Base-by-base conservation (phyloP, 2,797 vertebrate genomes). In the Gobio occitaniae region DNA sequence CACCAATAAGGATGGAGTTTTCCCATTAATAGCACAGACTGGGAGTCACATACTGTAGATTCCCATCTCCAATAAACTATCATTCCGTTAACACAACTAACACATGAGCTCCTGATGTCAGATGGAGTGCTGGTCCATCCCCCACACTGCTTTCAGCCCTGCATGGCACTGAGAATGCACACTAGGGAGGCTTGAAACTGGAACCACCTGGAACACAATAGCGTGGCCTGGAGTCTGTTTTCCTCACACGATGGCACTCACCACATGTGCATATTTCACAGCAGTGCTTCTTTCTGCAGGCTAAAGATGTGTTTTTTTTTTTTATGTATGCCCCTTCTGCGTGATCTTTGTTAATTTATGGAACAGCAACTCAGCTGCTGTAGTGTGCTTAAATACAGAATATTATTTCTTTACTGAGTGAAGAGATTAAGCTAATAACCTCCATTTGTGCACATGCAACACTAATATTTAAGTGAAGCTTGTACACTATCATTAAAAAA, bases 181-280 rank as follows among this genome's bases (percentile, higher is more conserved):
- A 71, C 48, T 21, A 48, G 68, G 66, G 56, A 88, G 84, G 88
- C 82, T 82, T 36, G 80, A 88, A 94, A 94, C 93, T 50, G 81
- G 78, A 94, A 92, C 90, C 94, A 94, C 93, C 93, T 93, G 92
- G 88, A 84, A 88, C 32, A 56, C 66, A 84, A 78, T 87, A 76
- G 90, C 84, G 88, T 72, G 71, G 54, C 90, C 90, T 61, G 78
- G 88, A 88, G 90, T 89, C 6, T 90, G 89, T 91, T 92, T 92
- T 89, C 89, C 16, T 90, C 83, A 61, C 56, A 79, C 54, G 70
- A 89, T 90, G 78, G 84, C 61, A 83, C 86, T 80, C 19, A 74
- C 59, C 75, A 76, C 82, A 80, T 81, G 71, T 81, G 81, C 44
- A 69, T 77, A 61, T 86, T 79, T 78, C 41, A 80, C 76, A 65